Evolutionary conservation across 2,113 vertebrate genomes (phyloP).

Genomic region (Ifrita kowaldi): DNA sequence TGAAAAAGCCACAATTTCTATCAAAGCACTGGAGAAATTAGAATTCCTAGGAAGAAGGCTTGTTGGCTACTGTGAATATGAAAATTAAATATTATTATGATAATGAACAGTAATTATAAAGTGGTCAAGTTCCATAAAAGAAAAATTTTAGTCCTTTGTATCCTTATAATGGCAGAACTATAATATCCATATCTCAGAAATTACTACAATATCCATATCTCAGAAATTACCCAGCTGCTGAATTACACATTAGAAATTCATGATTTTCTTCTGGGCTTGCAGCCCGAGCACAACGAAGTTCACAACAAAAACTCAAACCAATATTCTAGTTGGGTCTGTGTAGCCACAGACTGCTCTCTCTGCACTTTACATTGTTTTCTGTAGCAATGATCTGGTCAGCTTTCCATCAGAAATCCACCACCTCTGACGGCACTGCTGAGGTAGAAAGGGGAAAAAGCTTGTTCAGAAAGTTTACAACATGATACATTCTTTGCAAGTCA

Average conservation of each 20-base stretch:
- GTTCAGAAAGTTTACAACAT: not conserved
- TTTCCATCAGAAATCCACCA: not conserved
- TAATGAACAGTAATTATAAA: not conserved
- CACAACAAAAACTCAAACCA: not conserved
- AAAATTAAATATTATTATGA: not conserved
- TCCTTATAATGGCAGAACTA: not conserved
- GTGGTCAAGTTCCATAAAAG: not conserved
- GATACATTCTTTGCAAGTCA: not conserved
- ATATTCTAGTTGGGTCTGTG: not conserved
- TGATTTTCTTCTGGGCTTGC: not conserved
- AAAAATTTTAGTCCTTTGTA: not conserved
- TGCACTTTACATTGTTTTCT: not conserved
- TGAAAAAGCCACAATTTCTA: not conserved
- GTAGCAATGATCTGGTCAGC: not conserved
- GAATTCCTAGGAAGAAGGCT: not conserved
- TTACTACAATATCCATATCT: not conserved
- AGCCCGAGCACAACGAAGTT: not conserved
- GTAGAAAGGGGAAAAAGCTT: not conserved
- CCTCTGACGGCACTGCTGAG: not conserved
- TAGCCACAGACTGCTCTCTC: not conserved
- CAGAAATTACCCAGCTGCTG: not conserved
- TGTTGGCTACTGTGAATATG: not conserved
- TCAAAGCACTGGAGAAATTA: not conserved
- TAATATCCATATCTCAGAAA: not conserved
- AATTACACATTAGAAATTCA: not conserved